Base-by-base conservation (phyloP, 2,113 vertebrate genomes). In the Upupa epops region DNA sequence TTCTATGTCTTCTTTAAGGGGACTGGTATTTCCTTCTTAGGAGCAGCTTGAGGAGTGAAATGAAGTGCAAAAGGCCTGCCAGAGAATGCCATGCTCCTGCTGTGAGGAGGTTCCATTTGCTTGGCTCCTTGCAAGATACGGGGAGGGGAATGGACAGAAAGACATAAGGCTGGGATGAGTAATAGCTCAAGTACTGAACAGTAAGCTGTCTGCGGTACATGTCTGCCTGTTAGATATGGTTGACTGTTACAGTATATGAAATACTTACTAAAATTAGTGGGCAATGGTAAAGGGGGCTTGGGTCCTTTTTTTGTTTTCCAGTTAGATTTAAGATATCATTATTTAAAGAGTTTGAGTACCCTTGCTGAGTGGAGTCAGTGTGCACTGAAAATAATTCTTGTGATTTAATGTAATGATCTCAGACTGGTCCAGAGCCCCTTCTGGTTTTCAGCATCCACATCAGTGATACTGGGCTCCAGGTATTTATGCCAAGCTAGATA, bases 161-260 rank as follows among this genome's bases (percentile, higher is more conserved):
- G 48, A 63, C 8, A 14, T 0, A 18, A n/a, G 10, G 4, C 18
- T 31, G 29, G 17, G 13, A 36, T 31, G 11, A 36, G n/a, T 31
- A 64, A 58, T 29, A 69, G 36, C 3, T 28, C 0, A 0, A 45
- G 54, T 21, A 15, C 3, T n/a, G 59, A 77, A 55, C 26, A 51
- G 3, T 56, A 25, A 45, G n/a, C 69, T 70, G 58, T 71, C 21
- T 72, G 52, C 61, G 15, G 21, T 42, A 37, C 28, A 1, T n/a
- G n/a, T n/a, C n/a, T n/a, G n/a, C n/a, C n/a, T n/a, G n/a, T n/a
- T n/a, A n/a, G n/a, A n/a, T n/a, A n/a, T n/a, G n/a, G n/a, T n/a
- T n/a, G n/a, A n/a, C n/a, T n/a, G n/a, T n/a, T n/a, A n/a, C n/a
- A 56, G 29, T 34, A 11, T 31, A 54, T 13, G 13, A 65, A 70